A percentile compares a stretch with the other conserved stretches of the same genome.
phyloP scores from a whole-genome alignment of 2,888 invertebrate species.

The Corythucha ciliata region DNA sequence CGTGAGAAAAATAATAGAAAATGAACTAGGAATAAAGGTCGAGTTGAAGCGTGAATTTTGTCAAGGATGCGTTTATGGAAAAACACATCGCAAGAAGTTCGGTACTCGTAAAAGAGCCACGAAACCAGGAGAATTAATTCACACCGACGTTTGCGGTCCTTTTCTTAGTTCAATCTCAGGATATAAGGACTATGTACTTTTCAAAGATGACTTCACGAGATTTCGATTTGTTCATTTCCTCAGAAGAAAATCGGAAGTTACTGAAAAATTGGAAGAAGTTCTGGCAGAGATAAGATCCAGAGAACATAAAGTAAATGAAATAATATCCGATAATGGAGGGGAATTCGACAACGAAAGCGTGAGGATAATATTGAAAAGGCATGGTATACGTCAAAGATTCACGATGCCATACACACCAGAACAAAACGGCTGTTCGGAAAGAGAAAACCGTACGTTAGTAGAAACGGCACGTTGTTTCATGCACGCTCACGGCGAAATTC shows the following conservation, averaged over 20 bases:
- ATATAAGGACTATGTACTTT: slow-evolving; percentile 34
- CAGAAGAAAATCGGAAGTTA: slow-evolving; percentile 28
- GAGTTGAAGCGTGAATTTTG: too few relatives aligned
- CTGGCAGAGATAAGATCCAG: slow-evolving; percentile 31
- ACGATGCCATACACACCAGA: slow-evolving; percentile 29
- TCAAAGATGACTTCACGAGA: slow-evolving; percentile 36
- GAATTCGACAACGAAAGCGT: slow-evolving; percentile 35
- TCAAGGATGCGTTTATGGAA: too few relatives aligned
- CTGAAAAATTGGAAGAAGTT: slow-evolving; percentile 12
- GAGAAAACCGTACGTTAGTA: slow-evolving; percentile 30
- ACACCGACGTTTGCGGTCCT: slow-evolving; percentile 35
- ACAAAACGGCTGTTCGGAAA: slow-evolving; percentile 29
- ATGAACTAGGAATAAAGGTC: too few relatives aligned
- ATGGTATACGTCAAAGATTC: too few relatives aligned
- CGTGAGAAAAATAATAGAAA: slow-evolving; percentile 12
- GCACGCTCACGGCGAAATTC: slow-evolving; percentile 22
- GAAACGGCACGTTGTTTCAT: slow-evolving; percentile 29
- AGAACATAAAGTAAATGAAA: slow-evolving; percentile 36
- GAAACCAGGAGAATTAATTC: slow-evolving; percentile 34
- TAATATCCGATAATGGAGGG: slow-evolving; percentile 37
- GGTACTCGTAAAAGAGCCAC: too few relatives aligned
- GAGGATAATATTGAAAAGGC: too few relatives aligned
- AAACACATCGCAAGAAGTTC: too few relatives aligned
- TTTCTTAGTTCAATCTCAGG: slow-evolving; percentile 34
- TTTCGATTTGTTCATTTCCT: slow-evolving; percentile 36